These are phyloP conservation scores for Gila robusta DNA, from an alignment of 2,797 vertebrate species.

Conservation along the genomic window DNA sequence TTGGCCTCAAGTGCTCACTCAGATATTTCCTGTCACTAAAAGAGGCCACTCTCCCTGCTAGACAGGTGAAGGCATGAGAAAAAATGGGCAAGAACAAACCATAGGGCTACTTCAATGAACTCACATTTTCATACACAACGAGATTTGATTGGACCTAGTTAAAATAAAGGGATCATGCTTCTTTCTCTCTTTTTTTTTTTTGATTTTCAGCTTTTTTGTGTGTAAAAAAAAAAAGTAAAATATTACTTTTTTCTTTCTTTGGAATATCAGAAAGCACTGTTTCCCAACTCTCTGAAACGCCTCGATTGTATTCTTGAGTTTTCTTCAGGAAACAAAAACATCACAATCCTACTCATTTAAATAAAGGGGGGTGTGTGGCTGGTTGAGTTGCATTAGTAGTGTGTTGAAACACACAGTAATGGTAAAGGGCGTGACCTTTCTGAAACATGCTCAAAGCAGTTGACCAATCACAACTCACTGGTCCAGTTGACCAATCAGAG, in stretches of 20 bases:
- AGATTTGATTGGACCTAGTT: not conserved
- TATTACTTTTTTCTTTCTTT: too few relatives aligned
- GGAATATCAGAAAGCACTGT: not conserved
- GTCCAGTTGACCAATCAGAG: not conserved
- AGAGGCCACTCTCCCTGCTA: constrained; percentile 71
- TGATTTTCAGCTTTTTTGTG: not conserved
- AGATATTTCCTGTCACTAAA: constrained; percentile 75
- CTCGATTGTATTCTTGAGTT: not conserved
- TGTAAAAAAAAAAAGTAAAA: not conserved
- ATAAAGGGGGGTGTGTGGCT: too few relatives aligned
- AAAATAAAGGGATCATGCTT: not conserved
- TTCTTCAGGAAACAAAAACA: not conserved
- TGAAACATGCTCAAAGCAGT: not conserved
- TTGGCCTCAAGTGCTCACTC: constrained; percentile 69
- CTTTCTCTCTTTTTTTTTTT: too few relatives aligned
- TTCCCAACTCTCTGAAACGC: not conserved
- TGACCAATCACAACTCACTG: not conserved
- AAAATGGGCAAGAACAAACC: not conserved
- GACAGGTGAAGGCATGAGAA: constrained; percentile 25
- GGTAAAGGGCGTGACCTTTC: not conserved
- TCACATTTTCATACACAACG: not conserved
- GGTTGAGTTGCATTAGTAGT: too few relatives aligned
- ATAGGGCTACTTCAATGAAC: not conserved
- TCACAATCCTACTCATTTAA: not conserved
- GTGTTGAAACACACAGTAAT: too few relatives aligned